Evolutionary conservation across 2,797 vertebrate genomes (phyloP).

Genomic region (Megaceryle alcyon): DNA sequence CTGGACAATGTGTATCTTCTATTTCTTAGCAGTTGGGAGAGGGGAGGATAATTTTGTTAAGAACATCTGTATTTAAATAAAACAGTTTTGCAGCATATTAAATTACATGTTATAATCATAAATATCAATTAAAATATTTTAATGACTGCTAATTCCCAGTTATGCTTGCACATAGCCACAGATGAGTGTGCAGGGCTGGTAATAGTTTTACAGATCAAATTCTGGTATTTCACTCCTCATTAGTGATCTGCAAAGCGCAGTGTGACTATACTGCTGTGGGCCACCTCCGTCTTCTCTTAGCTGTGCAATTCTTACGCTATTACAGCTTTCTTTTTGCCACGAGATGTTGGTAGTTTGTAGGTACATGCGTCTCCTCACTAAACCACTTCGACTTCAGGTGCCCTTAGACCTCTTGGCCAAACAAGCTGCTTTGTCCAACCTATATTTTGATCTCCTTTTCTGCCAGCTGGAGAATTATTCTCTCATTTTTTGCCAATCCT

Average conservation of each 20-base stretch:
- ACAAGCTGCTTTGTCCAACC: not conserved
- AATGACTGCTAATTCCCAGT: not conserved
- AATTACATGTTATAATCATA: not conserved
- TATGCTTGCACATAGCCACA: not conserved
- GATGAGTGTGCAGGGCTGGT: not conserved
- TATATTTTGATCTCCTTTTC: conserved; percentile 17
- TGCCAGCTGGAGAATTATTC: not conserved
- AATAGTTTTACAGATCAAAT: not conserved
- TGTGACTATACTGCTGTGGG: not conserved
- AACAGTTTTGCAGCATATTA: not conserved
- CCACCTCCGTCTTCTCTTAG: not conserved
- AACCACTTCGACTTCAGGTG: not conserved
- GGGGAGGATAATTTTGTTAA: not conserved
- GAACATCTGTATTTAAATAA: not conserved
- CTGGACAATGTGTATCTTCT: not conserved
- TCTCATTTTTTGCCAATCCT: not conserved
- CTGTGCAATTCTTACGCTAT: not conserved
- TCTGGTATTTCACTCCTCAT: not conserved
- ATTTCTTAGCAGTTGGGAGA: not conserved
- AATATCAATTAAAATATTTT: not conserved
- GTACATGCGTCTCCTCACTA: not conserved
- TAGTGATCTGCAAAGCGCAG: not conserved
- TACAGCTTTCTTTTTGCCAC: not conserved
- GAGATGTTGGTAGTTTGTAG: not conserved
- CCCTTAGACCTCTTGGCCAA: not conserved